Conservation (phyloP, 2,888 invertebrate species). For the Callyntrura guangdongensis region DNA sequence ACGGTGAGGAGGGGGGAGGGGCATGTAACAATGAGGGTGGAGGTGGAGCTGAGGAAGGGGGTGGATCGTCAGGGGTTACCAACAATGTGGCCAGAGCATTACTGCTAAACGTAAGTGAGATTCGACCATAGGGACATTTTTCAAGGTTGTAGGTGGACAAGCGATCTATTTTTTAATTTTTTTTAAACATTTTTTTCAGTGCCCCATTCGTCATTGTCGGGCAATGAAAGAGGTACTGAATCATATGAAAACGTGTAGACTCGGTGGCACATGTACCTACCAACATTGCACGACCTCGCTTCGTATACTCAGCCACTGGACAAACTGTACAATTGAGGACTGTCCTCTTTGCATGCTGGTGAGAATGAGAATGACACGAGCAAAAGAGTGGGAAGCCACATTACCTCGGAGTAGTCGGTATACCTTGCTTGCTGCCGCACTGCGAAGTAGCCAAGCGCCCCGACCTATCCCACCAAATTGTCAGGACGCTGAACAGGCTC, state of each 20-base stretch:
- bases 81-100: constrained; percentile 62
- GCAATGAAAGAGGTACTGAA: constrained; percentile 66
- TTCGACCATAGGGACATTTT: neutral
- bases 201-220: constrained; percentile 71
- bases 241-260: constrained; percentile 68
- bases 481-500: constrained; percentile 66
- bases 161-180: neutral
- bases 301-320: constrained; percentile 72
- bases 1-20: neutral
- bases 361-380: constrained; percentile 63
- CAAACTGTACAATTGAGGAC: constrained; percentile 71
- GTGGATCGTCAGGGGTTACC: constrained; percentile 8
- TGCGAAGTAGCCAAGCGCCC: constrained; percentile 68
- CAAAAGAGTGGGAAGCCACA: constrained; percentile 75
- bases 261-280: constrained; percentile 48
- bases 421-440: constrained; percentile 69
- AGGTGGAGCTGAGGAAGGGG: neutral
- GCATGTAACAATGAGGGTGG: neutral
- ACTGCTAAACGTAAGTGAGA: constrained; percentile 67
- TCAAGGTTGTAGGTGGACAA: neutral
- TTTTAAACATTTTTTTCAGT: constrained; percentile 33
- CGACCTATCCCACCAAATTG: constrained; percentile 66
- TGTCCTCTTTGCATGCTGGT: constrained; percentile 74
- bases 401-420: constrained; percentile 64
- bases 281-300: constrained; percentile 71